Percentiles rank a stretch among this genome's conserved stretches.
Conservation (phyloP, 2,113 vertebrate genomes). For the Okapia johnstoni region DNA sequence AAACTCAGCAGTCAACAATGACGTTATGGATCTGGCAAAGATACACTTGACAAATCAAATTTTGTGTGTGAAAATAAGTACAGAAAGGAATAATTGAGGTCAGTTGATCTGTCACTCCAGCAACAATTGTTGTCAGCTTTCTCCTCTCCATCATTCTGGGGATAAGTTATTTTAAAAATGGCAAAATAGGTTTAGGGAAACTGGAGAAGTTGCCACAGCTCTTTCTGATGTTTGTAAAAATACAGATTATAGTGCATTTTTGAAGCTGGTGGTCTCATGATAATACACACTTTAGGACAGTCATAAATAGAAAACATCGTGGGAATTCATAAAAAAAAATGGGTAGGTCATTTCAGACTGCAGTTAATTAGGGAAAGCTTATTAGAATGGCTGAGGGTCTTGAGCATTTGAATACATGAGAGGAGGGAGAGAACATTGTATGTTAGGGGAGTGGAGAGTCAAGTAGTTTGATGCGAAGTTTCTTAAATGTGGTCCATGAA, state of each 20-base stretch:
- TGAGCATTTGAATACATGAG: not conserved
- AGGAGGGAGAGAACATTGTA: not conserved
- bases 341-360: not conserved
- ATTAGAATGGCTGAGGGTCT: not conserved
- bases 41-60: not conserved
- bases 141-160: not conserved
- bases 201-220: not conserved
- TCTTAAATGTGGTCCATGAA: not conserved
- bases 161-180: not conserved
- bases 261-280: not conserved
- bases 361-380: not conserved
- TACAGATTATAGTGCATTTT: not conserved
- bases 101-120: not conserved
- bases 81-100: slow-evolving; percentile 14
- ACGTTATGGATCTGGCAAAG: not conserved
- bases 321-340: not conserved
- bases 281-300: not conserved
- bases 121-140: not conserved
- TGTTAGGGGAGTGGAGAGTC: not conserved
- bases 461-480: not conserved
- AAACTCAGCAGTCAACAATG: not conserved
- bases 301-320: not conserved
- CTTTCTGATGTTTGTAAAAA: not conserved
- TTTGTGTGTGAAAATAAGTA: slow-evolving; percentile 3
- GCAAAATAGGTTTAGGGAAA: not conserved